phyloP scores from a whole-genome alignment of 2,888 invertebrate genomes.

The Loripinus fragilis region DNA sequence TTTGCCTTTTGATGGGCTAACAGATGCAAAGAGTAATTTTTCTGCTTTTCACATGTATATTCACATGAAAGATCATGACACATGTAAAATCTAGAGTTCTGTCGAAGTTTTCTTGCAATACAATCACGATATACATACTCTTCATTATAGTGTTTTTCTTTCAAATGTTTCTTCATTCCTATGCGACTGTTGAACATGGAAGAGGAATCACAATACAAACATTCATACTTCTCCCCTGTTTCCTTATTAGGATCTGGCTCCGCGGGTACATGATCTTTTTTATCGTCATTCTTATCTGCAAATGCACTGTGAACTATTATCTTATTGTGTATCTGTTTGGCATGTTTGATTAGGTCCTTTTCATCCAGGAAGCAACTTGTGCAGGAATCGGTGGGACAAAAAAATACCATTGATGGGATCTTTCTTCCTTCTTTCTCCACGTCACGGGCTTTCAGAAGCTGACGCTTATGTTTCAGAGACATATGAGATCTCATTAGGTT shows the following conservation, averaged over 20 bases:
- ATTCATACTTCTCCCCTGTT: constrained; percentile 53
- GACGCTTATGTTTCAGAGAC: constrained; percentile 36
- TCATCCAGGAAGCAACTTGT: constrained; percentile 28
- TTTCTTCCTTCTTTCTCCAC: constrained; percentile 46
- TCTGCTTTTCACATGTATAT: constrained; percentile 50
- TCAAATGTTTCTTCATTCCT: constrained; percentile 68
- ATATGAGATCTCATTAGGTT: constrained; percentile 62
- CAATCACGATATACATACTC: constrained; percentile 67
- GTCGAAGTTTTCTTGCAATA: constrained; percentile 56
- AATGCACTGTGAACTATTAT: constrained; percentile 4
- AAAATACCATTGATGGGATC: constrained; percentile 35
- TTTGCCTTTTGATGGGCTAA: constrained; percentile 61
- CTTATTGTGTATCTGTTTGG: constrained; percentile 48
- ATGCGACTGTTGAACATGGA: constrained; percentile 39
- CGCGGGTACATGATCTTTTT: neutral
- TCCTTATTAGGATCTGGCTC: neutral
- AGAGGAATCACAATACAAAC: constrained; percentile 52
- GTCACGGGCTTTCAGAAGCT: constrained; percentile 53
- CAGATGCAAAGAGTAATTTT: constrained; percentile 58
- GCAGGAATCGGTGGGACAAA: constrained; percentile 57
- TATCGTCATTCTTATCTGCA: constrained; percentile 2
- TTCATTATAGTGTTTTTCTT: constrained; percentile 59
- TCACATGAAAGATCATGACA: constrained; percentile 64
- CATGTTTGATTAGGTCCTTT: constrained; percentile 55
- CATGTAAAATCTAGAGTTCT: constrained; percentile 65